Base-by-base conservation (phyloP, 1,140 invertebrate species). In the Achroia grisella region DNA sequence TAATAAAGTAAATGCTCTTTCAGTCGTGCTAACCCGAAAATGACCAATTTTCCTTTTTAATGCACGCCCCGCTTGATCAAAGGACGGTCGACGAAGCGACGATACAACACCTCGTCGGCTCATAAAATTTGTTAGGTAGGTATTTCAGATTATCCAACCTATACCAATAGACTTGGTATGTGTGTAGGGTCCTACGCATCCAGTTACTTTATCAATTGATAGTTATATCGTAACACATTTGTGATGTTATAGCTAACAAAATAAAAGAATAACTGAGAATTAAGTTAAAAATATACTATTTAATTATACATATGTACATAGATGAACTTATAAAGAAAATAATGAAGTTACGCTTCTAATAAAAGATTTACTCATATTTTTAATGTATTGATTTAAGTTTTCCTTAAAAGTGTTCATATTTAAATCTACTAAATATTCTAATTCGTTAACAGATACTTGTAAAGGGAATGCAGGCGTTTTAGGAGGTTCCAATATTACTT, bases 31-130 rank as follows among this genome's bases (percentile, higher is more conserved):
- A 55, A 46, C 49, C 46, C 44, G 36, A 66, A 68, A 73, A 69
- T 65, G 58, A 66, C 67, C 57, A 69, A 76, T 71, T 73, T 76
- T 69, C 70, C 65, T 59, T 68, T 76, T 71, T 69, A 62, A 61
- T 62, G 62, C 61, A 63, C 63, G 57, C 51, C 47, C 11, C 9
- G 43, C 12, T 35, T 66, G 72, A 76, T 76, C 72, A 76, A 73
- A 76, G 72, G 55, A 35, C 50, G 58, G 35, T 32, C 58, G 54
- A 15, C 48, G 58, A 61, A 48, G 37, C 57, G 59, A 52, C 47
- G 58, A 61, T 43, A 62, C 29, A 55, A 50, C 53, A 52, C 44
- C 39, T 60, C 56, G 52, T 48, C 55, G 58, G 43, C 46, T 67
- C 54, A 56, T 54, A 56, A 62, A 74, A 62, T 66, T 59, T 49